Percentiles rank a stretch among this genome's conserved stretches.
Conservation (phyloP, 1,140 invertebrate species). For the Mamestra configurata region DNA sequence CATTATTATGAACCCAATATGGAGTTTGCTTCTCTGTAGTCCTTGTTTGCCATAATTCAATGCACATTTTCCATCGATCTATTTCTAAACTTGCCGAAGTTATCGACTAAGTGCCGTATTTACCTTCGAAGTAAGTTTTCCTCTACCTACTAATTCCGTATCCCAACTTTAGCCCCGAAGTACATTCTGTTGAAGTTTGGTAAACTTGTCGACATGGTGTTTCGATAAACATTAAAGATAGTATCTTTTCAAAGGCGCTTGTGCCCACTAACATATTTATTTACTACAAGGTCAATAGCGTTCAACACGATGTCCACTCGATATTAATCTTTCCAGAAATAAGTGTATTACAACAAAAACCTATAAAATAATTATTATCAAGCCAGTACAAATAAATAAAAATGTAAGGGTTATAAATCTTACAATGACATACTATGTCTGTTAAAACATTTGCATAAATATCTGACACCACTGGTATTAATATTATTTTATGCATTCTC, state of each 20-base stretch:
- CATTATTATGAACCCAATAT: no score
- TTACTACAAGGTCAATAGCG: neutral
- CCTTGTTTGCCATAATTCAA: neutral
- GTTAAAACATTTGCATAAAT: neutral
- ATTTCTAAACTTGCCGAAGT: neutral
- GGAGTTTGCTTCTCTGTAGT: no score
- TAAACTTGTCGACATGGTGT: conserved; percentile 23
- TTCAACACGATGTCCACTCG: neutral
- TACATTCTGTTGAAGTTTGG: conserved; percentile 31
- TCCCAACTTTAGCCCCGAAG: conserved; percentile 9
- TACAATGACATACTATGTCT: neutral
- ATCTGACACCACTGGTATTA: neutral
- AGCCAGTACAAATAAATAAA: neutral
- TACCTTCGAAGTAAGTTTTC: conserved; percentile 28
- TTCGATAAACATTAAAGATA: conserved; percentile 33
- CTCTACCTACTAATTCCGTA: conserved; percentile 27
- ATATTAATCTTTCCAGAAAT: neutral
- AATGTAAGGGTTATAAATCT: neutral
- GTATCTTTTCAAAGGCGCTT: conserved; percentile 8
- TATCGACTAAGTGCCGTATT: conserved; percentile 18
- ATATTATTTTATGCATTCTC: neutral
- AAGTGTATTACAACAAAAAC: neutral
- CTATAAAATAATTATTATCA: neutral
- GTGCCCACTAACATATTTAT: conserved; percentile 5
- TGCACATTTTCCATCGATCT: conserved; percentile 11